These are phyloP conservation scores for Xestia ashworthii DNA, from an alignment of 2,888 invertebrate genomes.

Conservation along the genomic window DNA sequence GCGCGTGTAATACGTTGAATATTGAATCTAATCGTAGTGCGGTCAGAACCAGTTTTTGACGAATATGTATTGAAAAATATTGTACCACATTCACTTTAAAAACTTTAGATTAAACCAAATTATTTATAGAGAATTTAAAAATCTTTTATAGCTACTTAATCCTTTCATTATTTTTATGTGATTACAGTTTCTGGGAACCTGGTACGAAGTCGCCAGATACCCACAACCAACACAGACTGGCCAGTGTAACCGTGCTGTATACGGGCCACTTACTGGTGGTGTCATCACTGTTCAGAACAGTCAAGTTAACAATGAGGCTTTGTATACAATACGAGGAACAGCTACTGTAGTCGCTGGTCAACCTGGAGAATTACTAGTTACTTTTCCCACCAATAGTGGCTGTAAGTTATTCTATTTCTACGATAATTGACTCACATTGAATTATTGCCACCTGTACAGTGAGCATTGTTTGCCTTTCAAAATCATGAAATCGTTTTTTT, in stretches of 20 bases:
- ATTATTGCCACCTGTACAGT: neutral
- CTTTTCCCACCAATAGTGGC: constrained; percentile 86
- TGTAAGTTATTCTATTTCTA: constrained; percentile 74
- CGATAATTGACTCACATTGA: neutral
- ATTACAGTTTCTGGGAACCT: constrained; percentile 77
- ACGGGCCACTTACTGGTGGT: constrained; percentile 67
- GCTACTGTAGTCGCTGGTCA: constrained; percentile 84
- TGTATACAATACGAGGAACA: constrained; percentile 86
- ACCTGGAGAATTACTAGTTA: constrained; percentile 89
- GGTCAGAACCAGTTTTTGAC: too few relatives aligned
- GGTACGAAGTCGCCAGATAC: constrained; percentile 92
- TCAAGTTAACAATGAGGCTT: constrained; percentile 82
- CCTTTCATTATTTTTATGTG: neutral
- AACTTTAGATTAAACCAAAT: too few relatives aligned
- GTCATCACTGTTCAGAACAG: constrained; percentile 74
- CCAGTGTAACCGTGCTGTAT: constrained; percentile 91
- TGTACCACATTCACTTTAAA: too few relatives aligned
- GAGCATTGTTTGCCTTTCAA: too few relatives aligned
- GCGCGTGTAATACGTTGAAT: too few relatives aligned
- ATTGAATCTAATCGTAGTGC: too few relatives aligned
- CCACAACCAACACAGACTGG: constrained; percentile 91
- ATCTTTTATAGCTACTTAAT: too few relatives aligned
- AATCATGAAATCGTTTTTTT: neutral
- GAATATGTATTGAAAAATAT: too few relatives aligned
- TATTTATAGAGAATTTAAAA: too few relatives aligned